Conservation (phyloP, 1,140 invertebrate genomes). For the Drosophila ananassae region DNA sequence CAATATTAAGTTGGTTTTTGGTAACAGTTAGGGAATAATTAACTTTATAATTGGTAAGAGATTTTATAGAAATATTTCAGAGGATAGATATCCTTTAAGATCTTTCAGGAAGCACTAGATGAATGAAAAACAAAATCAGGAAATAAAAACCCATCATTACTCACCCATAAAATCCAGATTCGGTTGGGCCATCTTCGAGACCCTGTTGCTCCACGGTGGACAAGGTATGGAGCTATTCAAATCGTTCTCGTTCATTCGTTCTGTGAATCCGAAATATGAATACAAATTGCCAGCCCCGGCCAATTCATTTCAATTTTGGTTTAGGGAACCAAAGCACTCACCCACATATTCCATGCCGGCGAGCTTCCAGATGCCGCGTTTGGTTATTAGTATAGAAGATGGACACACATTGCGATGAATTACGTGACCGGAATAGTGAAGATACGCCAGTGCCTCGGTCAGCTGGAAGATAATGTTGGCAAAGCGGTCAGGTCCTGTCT, state of each 20-base stretch:
- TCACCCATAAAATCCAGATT: slow-evolving; percentile 96
- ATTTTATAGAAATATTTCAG: no score
- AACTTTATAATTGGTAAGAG: no score
- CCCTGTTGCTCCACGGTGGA: slow-evolving; percentile 93
- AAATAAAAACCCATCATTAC: slow-evolving; percentile 23
- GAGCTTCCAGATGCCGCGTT: slow-evolving; percentile 97
- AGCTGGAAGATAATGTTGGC: slow-evolving; percentile 87
- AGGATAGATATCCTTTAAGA: no score
- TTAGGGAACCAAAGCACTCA: slow-evolving; percentile 84
- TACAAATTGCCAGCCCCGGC: slow-evolving; percentile 51
- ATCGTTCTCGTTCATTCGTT: slow-evolving; percentile 89
- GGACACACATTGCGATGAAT: slow-evolving; percentile 98
- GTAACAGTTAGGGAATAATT: no score
- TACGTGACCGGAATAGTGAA: slow-evolving; percentile 93
- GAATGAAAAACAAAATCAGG: not conserved
- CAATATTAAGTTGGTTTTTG: no score
- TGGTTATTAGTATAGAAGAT: slow-evolving; percentile 96
- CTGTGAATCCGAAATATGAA: slow-evolving; percentile 84
- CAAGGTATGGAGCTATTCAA: slow-evolving; percentile 89
- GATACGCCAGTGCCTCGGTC: slow-evolving; percentile 95
- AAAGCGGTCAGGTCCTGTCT: slow-evolving; percentile 6
- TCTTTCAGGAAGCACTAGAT: not conserved
- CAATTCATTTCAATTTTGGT: slow-evolving; percentile 66
- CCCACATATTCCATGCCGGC: slow-evolving; percentile 97
- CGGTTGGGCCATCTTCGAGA: slow-evolving; percentile 96